These are phyloP conservation scores for Aleiodes alternator DNA, from an alignment of 2,888 invertebrate genomes.

Conservation along the genomic window DNA sequence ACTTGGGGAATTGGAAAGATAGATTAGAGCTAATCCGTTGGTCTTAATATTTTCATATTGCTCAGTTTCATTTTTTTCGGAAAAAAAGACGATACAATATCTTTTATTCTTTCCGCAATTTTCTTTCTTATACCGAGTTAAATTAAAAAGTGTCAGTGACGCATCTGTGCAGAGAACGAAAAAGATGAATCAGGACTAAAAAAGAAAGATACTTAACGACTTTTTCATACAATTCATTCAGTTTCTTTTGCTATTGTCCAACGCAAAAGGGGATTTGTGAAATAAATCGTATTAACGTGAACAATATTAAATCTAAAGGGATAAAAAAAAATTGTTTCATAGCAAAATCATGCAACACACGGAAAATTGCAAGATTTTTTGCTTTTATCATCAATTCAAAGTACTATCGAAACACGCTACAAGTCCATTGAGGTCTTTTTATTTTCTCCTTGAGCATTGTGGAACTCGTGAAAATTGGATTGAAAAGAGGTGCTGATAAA, in stretches of 20 bases:
- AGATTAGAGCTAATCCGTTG: constrained; percentile 39
- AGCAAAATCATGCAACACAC: too few relatives aligned
- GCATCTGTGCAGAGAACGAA: background rate
- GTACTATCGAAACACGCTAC: too few relatives aligned
- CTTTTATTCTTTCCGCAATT: background rate
- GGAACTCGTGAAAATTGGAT: constrained; percentile 63
- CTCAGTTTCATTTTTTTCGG: background rate
- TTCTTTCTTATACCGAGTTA: constrained; percentile 14
- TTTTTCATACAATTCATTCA: constrained; percentile 11
- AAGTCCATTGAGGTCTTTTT: too few relatives aligned
- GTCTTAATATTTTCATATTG: constrained; percentile 40
- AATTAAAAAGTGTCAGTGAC: constrained; percentile 21
- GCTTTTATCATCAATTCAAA: too few relatives aligned
- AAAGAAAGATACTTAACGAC: background rate
- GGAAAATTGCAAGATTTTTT: too few relatives aligned
- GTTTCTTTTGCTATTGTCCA: background rate
- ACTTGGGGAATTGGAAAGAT: constrained; percentile 5
- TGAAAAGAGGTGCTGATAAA: constrained; percentile 60
- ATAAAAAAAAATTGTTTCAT: too few relatives aligned
- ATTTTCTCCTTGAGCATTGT: too few relatives aligned
- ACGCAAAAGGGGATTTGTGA: background rate
- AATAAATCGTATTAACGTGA: background rate
- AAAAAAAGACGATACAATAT: constrained; percentile 29
- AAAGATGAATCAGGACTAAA: background rate
- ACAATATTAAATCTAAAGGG: too few relatives aligned